These are phyloP conservation scores for Drosophila cardini DNA, from an alignment of 1,140 invertebrate genomes.

Conservation along the genomic window DNA sequence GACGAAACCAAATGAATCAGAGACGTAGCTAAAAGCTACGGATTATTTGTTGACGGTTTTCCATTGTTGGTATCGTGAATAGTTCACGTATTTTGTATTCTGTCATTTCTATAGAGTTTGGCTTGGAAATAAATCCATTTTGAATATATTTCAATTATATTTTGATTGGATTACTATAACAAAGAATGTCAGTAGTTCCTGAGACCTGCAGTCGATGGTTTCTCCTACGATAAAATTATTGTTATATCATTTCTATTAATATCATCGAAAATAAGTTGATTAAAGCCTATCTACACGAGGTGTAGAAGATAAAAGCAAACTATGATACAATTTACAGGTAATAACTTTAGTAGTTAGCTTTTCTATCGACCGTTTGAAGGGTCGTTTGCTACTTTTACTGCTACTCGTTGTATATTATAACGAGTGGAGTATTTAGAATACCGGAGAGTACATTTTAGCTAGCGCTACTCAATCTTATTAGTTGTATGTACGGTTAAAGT, in stretches of 20 bases:
- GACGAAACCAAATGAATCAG: constrained; percentile 66
- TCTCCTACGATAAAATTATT: not conserved
- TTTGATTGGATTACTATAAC: constrained; percentile 9
- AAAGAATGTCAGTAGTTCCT: not conserved
- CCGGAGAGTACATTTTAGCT: too few relatives aligned
- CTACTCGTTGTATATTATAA: too few relatives aligned
- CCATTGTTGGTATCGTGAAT: constrained; percentile 35
- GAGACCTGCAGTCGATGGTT: not conserved
- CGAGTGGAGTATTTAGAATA: too few relatives aligned
- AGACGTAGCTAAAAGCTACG: constrained; percentile 50
- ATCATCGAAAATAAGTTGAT: not conserved
- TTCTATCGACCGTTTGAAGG: too few relatives aligned
- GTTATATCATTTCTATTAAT: not conserved
- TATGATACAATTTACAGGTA: too few relatives aligned
- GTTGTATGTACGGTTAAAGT: too few relatives aligned
- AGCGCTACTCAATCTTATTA: too few relatives aligned
- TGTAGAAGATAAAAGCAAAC: not conserved
- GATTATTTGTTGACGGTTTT: constrained; percentile 29
- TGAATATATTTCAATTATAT: constrained; percentile 15
- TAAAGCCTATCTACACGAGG: not conserved
- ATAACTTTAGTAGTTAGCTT: too few relatives aligned
- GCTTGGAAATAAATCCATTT: constrained; percentile 7
- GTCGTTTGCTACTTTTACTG: too few relatives aligned
- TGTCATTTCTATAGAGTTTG: constrained; percentile 12
- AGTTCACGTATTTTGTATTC: constrained; percentile 25